Evolutionary conservation across 1,140 invertebrate genomes (phyloP), one percentile per base, ranked within the genome.

Genomic region (Ceratina japonica): DNA sequence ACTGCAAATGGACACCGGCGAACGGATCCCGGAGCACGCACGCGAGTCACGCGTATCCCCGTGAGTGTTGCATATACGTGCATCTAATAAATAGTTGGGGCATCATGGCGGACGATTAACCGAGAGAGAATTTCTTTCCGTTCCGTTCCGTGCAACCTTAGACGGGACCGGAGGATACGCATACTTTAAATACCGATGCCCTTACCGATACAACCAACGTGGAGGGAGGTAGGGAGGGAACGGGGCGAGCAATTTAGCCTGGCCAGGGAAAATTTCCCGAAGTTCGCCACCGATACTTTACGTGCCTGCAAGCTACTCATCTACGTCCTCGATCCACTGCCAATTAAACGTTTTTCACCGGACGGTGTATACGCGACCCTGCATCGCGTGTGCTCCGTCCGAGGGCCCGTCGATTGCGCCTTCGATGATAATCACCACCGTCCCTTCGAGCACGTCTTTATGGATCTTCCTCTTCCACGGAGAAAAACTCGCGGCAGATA

Each of bases 311-410:
- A 77, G 51, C 75, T 31, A 54, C 66, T 71, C 75, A 77, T 77
- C 75, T 72, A 52, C 75, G 58, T 71, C 68, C 56, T 31, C 68
- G 44, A 54, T 66, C 71, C 16, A 62, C 65, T 44, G 49, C 49
- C 75, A 63, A 77, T 77, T 77, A 77, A 72, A 70, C 49, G 75
- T 77, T 77, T 77, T 77, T 72, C 75, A 77, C 65, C 74, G 74
- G n/a, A 8, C 37, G 37, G 37, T 76, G 63, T 66, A 52, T 52
- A n/a, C 65, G 74, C 56, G 54, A 27, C 59, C 20, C 37, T 69
- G 31, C 37, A 76, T 76, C 74, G 74, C 74, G 63, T 75, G 74
- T 37, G 63, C 24, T 49, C 24, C 72, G 31, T 61, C 70, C 24
- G 24, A 22, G 44, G 37, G 13, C 27, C 22, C 54, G 56, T 51